phyloP scores from a whole-genome alignment of 2,797 vertebrate genomes.

The Arrhamphus sclerolepis region DNA sequence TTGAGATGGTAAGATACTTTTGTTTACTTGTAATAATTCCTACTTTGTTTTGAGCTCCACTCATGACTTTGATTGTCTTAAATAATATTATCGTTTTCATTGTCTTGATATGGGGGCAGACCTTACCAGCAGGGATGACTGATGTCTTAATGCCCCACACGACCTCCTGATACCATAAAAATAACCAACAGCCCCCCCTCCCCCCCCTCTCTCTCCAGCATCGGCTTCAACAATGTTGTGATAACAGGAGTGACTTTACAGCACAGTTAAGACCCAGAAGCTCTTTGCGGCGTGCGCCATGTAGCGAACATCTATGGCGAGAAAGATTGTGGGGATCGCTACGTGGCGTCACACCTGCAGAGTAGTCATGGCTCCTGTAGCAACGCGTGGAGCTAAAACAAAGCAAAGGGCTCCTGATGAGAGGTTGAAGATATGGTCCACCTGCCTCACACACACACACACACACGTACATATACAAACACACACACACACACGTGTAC shows the following conservation, averaged over 20 bases:
- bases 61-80: conserved; percentile 99
- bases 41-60: conserved; percentile 98
- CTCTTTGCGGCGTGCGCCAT: conserved; percentile 30
- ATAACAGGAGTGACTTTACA: conserved; percentile 65
- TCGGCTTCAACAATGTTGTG: conserved; percentile 56
- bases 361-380: conserved; percentile 73
- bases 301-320: conserved; percentile 57
- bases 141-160: conserved; percentile 64
- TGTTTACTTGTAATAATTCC: conserved; percentile 74
- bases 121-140: conserved; percentile 79
- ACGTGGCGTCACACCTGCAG: conserved; percentile 72
- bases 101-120: conserved; percentile 73
- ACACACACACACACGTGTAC: conserved; percentile 37
- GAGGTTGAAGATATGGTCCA: conserved; percentile 64
- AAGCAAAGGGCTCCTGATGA: conserved; percentile 84
- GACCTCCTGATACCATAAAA: conserved; percentile 43
- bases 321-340: conserved; percentile 61
- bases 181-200: conserved; percentile 36
- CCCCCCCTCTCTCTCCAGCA: conserved; percentile 69
- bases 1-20: conserved; percentile 94
- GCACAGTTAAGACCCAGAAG: conserved; percentile 65
- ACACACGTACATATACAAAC: too few species aligned
- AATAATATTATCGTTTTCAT: conserved; percentile 77
- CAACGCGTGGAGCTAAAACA: conserved; percentile 93
- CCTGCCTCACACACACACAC: conserved; percentile 34